phyloP scores from a whole-genome alignment of 2,888 invertebrate genomes.

The Microplitis manilae region DNA sequence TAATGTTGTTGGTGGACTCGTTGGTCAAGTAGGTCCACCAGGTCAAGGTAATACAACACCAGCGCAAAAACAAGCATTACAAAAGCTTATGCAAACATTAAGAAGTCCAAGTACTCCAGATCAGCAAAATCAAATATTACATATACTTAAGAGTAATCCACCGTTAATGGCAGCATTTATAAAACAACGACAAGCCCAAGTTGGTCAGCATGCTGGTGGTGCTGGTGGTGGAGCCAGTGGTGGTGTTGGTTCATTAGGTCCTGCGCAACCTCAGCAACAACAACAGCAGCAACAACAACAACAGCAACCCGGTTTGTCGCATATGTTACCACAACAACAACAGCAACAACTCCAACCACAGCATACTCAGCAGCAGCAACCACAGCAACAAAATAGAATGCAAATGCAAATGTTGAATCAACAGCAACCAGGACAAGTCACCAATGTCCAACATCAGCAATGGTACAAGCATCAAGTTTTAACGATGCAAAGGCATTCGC shows the following conservation, averaged over 20 bases:
- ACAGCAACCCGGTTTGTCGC: constrained; percentile 69
- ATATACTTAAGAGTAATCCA: constrained; percentile 93
- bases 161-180: constrained; percentile 96
- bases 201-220: constrained; percentile 60
- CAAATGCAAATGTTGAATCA: constrained; percentile 71
- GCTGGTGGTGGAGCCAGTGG: constrained; percentile 41
- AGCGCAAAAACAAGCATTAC: constrained; percentile 79
- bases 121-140: constrained; percentile 91
- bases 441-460: constrained; percentile 51
- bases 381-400: constrained; percentile 72
- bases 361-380: constrained; percentile 73
- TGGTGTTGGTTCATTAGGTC: constrained; percentile 63
- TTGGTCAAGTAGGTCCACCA: constrained; percentile 72
- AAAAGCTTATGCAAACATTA: constrained; percentile 87
- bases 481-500: constrained; percentile 54
- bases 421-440: constrained; percentile 49
- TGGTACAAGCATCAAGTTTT: constrained; percentile 62
- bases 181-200: constrained; percentile 80
- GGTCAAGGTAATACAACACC: constrained; percentile 71
- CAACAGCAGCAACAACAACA: constrained; percentile 65
- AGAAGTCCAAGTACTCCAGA: constrained; percentile 92
- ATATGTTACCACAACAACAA: constrained; percentile 69
- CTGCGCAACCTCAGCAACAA: constrained; percentile 69
- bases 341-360: constrained; percentile 69
- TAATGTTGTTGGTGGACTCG: constrained; percentile 66